Evolutionary conservation across 2,888 invertebrate genomes (phyloP).

Genomic region (Danaus chrysippus): DNA sequence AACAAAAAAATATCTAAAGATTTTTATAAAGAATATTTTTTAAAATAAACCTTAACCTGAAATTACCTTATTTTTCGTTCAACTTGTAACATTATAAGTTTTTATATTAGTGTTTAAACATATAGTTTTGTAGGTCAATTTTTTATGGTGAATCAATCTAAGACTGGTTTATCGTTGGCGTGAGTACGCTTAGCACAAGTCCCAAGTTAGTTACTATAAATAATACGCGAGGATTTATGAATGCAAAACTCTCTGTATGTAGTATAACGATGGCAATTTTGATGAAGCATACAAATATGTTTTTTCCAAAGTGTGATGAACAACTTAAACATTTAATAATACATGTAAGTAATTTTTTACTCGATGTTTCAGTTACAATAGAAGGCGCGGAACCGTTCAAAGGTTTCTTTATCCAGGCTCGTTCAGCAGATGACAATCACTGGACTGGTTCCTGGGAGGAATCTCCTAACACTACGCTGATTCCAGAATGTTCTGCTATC

Average conservation of each 20-base stretch:
- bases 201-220: no score
- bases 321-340: not conserved
- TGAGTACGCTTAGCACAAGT: no score
- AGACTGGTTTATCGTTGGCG: conserved; percentile 46
- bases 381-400: conserved; percentile 82
- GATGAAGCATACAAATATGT: no score
- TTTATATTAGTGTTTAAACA: conserved; percentile 47
- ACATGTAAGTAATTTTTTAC: not conserved
- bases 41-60: no score
- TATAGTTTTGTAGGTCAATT: conserved; percentile 62
- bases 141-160: conserved; percentile 38
- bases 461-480: conserved; percentile 85
- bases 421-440: conserved; percentile 83
- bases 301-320: not conserved
- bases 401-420: conserved; percentile 91
- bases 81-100: conserved; percentile 15
- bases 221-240: no score
- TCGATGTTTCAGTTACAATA: conserved; percentile 71
- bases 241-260: no score
- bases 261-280: no score
- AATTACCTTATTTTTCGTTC: no score
- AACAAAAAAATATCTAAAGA: no score
- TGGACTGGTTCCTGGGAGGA: conserved; percentile 88
- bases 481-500: conserved; percentile 88
- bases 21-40: no score